Evolutionary conservation across 1,140 invertebrate genomes (phyloP).

Genomic region (Vanessa atalanta): DNA sequence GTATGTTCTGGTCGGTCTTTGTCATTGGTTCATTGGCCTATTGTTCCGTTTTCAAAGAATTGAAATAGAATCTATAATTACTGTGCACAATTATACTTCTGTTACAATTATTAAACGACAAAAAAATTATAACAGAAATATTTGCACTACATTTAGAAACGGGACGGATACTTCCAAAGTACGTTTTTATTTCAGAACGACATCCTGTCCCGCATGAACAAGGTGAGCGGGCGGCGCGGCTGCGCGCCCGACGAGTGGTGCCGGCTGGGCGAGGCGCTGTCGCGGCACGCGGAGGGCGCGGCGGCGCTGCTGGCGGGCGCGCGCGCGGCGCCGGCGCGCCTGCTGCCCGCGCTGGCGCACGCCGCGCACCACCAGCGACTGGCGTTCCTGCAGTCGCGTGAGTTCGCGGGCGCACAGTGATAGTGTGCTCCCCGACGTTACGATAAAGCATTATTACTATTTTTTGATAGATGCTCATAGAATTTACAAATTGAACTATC

Average conservation of each 20-base stretch:
- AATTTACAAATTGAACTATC: too few relatives aligned
- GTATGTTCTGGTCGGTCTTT: background rate
- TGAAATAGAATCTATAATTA: background rate
- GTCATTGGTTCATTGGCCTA: too few relatives aligned
- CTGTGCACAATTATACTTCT: too few relatives aligned
- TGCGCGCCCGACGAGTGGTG: constrained; percentile 20
- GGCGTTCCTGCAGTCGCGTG: constrained; percentile 53
- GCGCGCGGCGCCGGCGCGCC: constrained; percentile 49
- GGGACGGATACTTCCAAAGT: background rate
- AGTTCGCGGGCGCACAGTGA: constrained; percentile 22
- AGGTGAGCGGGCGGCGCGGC: constrained; percentile 38
- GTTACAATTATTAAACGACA: too few relatives aligned
- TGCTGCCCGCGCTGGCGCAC: constrained; percentile 59
- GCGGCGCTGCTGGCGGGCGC: constrained; percentile 39
- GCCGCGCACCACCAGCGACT: constrained; percentile 55
- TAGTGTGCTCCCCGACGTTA: background rate
- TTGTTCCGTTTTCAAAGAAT: too few relatives aligned
- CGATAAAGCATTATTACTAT: background rate
- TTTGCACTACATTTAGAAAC: too few relatives aligned
- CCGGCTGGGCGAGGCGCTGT: constrained; percentile 48
- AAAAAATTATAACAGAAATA: background rate
- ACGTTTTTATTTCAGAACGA: constrained; percentile 48
- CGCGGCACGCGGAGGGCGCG: constrained; percentile 21
- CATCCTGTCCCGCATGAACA: constrained; percentile 42
- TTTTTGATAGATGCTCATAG: background rate